phyloP scores from a whole-genome alignment of 2,113 vertebrate genomes.

The Sander lucioperca region DNA sequence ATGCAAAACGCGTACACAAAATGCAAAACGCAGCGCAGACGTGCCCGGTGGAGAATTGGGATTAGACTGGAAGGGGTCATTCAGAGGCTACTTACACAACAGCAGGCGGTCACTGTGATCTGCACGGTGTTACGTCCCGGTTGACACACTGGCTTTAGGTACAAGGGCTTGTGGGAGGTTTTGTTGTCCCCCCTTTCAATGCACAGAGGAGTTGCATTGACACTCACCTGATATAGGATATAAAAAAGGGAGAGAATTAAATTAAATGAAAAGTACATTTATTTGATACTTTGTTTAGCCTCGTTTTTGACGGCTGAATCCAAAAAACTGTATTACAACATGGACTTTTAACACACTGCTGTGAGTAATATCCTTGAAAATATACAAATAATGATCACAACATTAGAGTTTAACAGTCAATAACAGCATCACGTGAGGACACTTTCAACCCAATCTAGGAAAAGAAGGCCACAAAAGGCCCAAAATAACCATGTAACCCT shows the following conservation, averaged over 20 bases:
- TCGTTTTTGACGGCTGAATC: background rate
- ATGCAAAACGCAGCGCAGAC: too few species aligned
- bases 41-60: too few species aligned
- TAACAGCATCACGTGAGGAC: background rate
- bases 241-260: too few species aligned
- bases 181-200: conserved; percentile 97
- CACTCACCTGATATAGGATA: conserved; percentile 83
- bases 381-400: background rate
- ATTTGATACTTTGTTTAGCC: background rate
- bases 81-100: conserved; percentile 87
- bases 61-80: background rate
- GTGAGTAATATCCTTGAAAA: background rate
- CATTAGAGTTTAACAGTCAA: background rate
- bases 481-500: background rate
- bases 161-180: conserved; percentile 96
- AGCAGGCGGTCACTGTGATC: conserved; percentile 97
- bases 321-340: background rate
- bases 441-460: background rate
- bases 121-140: conserved; percentile 96
- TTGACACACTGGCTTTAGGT: conserved; percentile 96
- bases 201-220: conserved; percentile 93
- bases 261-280: background rate
- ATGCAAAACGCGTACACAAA: too few species aligned
- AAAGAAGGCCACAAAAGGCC: too few species aligned
- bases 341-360: background rate